Percentiles rank a stretch among this genome's conserved stretches.
These are phyloP conservation scores for Protomyctophum bolini DNA, from an alignment of 2,113 vertebrate genomes.

Conservation along the genomic window DNA sequence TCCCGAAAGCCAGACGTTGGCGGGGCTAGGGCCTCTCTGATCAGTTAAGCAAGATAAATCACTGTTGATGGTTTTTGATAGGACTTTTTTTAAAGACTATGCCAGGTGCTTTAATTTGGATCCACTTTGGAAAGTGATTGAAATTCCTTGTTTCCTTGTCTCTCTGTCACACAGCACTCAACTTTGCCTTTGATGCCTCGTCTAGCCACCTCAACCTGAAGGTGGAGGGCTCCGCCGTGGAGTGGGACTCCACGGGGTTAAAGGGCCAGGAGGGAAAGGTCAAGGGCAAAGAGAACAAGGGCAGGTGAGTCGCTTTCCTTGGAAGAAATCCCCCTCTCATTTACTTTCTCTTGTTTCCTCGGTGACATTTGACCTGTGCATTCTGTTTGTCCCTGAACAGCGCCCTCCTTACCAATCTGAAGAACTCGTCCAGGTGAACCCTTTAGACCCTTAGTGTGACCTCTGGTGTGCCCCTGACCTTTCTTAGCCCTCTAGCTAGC, in stretches of 20 bases:
- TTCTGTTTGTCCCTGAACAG: conserved; percentile 79
- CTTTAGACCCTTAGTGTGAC: conserved; percentile 56
- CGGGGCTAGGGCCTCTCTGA: no score
- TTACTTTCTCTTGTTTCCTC: not conserved
- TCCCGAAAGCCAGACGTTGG: no score
- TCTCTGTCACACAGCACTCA: conserved; percentile 79
- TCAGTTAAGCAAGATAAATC: no score
- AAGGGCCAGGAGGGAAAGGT: conserved; percentile 87
- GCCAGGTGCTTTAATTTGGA: no score
- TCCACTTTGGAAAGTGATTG: no score
- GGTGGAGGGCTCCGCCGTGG: conserved; percentile 86
- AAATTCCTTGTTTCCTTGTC: not conserved
- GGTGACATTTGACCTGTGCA: not conserved
- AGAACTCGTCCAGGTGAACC: conserved; percentile 86
- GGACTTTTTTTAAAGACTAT: no score
- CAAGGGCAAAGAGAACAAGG: conserved; percentile 90
- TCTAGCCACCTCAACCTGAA: conserved; percentile 90
- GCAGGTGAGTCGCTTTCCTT: conserved; percentile 79
- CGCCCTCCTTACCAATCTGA: conserved; percentile 84
- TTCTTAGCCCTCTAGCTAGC: no score
- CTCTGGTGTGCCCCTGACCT: no score
- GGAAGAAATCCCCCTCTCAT: not conserved
- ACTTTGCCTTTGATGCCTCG: conserved; percentile 85
- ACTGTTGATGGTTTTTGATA: no score
- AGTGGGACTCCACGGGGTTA: conserved; percentile 92